phyloP scores from a whole-genome alignment of 1,140 invertebrate genomes.

The Rhyzopertha dominica region DNA sequence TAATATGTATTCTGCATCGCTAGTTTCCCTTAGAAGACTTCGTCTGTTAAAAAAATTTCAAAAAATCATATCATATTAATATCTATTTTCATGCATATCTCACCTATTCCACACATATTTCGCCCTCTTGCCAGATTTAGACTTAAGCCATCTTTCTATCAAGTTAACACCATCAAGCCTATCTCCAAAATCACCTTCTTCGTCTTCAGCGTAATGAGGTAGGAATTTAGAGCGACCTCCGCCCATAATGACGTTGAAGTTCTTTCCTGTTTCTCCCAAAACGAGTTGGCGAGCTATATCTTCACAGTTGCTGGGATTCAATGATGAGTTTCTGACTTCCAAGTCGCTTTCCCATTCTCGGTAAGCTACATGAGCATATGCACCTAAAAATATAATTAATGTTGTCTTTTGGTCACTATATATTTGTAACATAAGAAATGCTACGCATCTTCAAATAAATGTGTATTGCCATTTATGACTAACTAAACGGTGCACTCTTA shows the following conservation, averaged over 20 bases:
- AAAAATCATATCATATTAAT: too few relatives aligned
- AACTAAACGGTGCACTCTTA: too few relatives aligned
- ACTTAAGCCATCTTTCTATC: constrained; percentile 46
- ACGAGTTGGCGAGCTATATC: constrained; percentile 76
- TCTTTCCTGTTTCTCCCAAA: constrained; percentile 57
- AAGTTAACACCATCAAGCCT: constrained; percentile 46
- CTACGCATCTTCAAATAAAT: too few relatives aligned
- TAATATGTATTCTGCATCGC: constrained; percentile 52
- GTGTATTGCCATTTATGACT: too few relatives aligned
- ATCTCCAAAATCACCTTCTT: constrained; percentile 45
- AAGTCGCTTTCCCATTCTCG: constrained; percentile 73
- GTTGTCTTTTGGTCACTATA: too few relatives aligned
- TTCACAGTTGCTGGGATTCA: constrained; percentile 50
- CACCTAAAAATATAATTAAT: constrained; percentile 44
- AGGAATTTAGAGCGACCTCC: constrained; percentile 67
- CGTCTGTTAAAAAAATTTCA: too few relatives aligned
- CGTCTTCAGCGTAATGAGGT: constrained; percentile 52
- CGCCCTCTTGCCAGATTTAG: constrained; percentile 36
- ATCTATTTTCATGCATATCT: constrained; percentile 45
- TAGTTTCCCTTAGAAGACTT: too few relatives aligned
- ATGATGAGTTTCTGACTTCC: constrained; percentile 48
- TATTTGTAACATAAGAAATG: too few relatives aligned
- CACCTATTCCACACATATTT: constrained; percentile 59
- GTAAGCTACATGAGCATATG: constrained; percentile 73
- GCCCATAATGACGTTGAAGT: constrained; percentile 64